Percentiles rank a stretch among this genome's conserved stretches.
These are phyloP conservation scores for Ostrea edulis DNA, from an alignment of 1,140 invertebrate species.

Conservation along the genomic window DNA sequence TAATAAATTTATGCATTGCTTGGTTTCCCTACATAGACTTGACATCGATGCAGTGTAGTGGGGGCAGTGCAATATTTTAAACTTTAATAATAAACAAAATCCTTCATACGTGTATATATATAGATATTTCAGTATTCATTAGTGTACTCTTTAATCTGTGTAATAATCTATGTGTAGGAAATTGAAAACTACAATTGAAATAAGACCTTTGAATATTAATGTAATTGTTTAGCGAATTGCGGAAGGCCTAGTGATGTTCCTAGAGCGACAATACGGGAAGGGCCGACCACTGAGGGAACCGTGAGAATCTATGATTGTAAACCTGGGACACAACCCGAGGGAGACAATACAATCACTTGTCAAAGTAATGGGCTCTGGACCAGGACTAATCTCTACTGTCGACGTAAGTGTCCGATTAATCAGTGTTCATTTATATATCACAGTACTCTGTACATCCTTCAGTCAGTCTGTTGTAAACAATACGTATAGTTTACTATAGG, in stretches of 20 bases:
- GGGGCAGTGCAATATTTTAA: too few relatives aligned
- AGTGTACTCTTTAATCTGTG: too few relatives aligned
- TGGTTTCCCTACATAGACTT: too few relatives aligned
- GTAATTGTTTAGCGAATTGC: conserved; percentile 4
- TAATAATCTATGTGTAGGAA: neutral
- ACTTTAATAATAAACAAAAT: too few relatives aligned
- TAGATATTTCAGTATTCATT: too few relatives aligned
- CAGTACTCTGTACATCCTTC: too few relatives aligned
- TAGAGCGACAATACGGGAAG: neutral
- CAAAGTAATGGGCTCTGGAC: conserved; percentile 35
- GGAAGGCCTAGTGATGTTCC: conserved; percentile 13
- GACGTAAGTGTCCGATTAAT: conserved; percentile 9
- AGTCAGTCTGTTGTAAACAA: too few relatives aligned
- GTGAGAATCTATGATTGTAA: conserved; percentile 27
- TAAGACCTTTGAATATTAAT: too few relatives aligned
- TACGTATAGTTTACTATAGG: too few relatives aligned
- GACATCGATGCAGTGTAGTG: too few relatives aligned
- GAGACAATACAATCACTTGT: neutral
- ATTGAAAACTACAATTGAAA: neutral
- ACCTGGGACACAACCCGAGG: neutral
- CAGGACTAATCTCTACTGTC: neutral
- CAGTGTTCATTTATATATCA: neutral
- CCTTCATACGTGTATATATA: too few relatives aligned
- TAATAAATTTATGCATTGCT: too few relatives aligned
- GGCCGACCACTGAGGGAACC: neutral